phyloP scores from a whole-genome alignment of 2,797 vertebrate species.

The Mareca penelope region DNA sequence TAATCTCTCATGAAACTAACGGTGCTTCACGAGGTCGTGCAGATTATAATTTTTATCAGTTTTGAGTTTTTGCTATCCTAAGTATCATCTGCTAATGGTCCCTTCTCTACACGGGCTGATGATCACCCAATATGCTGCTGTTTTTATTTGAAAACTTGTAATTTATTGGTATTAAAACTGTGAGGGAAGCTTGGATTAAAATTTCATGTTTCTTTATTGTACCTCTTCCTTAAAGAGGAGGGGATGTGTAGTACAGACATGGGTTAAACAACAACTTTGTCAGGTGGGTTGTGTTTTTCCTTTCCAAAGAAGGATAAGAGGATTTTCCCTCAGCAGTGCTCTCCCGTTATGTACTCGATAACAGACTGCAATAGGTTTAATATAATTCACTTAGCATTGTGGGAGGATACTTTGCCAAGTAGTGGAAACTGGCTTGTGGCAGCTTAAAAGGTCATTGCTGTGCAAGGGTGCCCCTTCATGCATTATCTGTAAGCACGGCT shows the following conservation, averaged over 20 bases:
- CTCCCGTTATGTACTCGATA: conserved; percentile 20
- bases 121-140: not conserved
- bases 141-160: not conserved
- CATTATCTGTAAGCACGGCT: conserved; percentile 50
- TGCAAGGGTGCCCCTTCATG: not conserved
- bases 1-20: not conserved
- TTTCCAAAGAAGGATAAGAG: not conserved
- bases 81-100: not conserved
- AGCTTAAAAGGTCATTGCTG: conserved; percentile 64
- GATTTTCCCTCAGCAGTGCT: conserved; percentile 4
- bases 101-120: accelerated
- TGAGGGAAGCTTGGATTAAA: not conserved
- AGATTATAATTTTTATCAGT: not conserved
- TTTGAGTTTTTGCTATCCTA: not conserved
- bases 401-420: conserved; percentile 35
- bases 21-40: not conserved
- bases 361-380: conserved; percentile 40
- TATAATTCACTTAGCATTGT: conserved; percentile 51
- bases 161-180: not conserved
- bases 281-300: not conserved
- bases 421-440: conserved; percentile 48
- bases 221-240: not conserved
- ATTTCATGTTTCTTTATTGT: not conserved
- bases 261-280: not conserved
- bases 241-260: not conserved